These are phyloP conservation scores for Plutomurus gul DNA, from an alignment of 1,140 invertebrate genomes.

Conservation along the genomic window DNA sequence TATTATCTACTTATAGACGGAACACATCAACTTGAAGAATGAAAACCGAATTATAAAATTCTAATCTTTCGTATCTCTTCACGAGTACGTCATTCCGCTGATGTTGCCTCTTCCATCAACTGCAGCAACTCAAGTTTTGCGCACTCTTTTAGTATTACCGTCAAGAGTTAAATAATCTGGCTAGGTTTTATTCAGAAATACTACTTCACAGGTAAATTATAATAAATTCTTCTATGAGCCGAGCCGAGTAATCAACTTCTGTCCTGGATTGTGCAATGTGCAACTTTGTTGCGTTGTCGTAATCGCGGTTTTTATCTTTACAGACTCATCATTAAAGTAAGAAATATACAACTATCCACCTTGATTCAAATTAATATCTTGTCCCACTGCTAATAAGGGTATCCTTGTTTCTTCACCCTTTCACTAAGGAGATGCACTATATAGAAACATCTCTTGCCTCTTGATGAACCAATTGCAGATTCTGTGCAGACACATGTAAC, in stretches of 20 bases:
- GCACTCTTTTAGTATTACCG: too few species aligned
- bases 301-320: background rate
- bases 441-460: too few species aligned
- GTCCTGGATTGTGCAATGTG: too few species aligned
- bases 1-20: too few species aligned
- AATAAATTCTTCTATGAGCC: background rate
- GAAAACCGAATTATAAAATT: background rate
- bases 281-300: background rate
- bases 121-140: too few species aligned
- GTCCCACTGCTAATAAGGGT: background rate
- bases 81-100: background rate
- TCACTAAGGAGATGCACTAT: too few species aligned
- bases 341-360: background rate
- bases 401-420: background rate
- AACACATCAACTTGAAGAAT: too few species aligned
- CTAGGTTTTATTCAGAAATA: too few species aligned
- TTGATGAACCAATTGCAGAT: background rate
- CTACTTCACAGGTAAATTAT: background rate
- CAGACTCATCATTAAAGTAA: background rate
- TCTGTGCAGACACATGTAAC: background rate
- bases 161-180: too few species aligned
- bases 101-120: background rate
- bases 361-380: too few species aligned
- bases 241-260: background rate
- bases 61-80: constrained; percentile 2